Percentiles rank a stretch among this genome's conserved stretches.
Conservation (phyloP, 2,113 vertebrate genomes). For the Alligator mississippiensis region DNA sequence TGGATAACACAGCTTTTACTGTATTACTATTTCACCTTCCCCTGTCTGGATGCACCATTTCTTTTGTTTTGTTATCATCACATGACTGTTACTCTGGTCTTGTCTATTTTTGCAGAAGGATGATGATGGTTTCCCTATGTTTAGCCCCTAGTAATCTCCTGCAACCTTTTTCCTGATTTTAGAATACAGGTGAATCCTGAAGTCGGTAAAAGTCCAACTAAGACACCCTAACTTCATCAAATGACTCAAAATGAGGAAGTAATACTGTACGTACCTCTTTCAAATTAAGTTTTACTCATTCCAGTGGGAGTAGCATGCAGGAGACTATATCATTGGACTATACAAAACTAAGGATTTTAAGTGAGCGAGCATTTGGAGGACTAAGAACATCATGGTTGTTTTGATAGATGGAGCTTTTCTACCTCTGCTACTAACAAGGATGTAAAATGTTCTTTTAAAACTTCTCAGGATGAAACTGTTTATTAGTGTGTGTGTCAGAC, state of each 20-base stretch:
- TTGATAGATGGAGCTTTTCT: neutral
- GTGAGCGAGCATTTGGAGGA: neutral
- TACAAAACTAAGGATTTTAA: neutral
- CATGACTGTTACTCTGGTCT: neutral
- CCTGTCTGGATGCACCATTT: neutral
- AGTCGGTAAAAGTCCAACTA: neutral
- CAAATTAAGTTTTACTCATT: neutral
- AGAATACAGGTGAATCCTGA: neutral
- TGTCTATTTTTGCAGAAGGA: neutral
- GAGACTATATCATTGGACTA: neutral
- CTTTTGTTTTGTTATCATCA: neutral
- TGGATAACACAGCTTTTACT: neutral
- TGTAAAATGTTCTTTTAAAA: neutral
- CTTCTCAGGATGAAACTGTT: neutral
- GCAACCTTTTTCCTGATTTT: neutral
- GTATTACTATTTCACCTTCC: no score
- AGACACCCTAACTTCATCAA: neutral
- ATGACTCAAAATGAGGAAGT: neutral
- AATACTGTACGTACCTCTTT: neutral
- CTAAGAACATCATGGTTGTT: neutral
- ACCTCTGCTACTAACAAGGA: neutral
- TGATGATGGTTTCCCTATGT: neutral
- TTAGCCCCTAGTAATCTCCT: accelerated
- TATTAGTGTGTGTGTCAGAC: no score
- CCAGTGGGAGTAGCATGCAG: neutral